Base-by-base conservation (phyloP, 2,888 invertebrate species). In the Limnephilus lunatus region DNA sequence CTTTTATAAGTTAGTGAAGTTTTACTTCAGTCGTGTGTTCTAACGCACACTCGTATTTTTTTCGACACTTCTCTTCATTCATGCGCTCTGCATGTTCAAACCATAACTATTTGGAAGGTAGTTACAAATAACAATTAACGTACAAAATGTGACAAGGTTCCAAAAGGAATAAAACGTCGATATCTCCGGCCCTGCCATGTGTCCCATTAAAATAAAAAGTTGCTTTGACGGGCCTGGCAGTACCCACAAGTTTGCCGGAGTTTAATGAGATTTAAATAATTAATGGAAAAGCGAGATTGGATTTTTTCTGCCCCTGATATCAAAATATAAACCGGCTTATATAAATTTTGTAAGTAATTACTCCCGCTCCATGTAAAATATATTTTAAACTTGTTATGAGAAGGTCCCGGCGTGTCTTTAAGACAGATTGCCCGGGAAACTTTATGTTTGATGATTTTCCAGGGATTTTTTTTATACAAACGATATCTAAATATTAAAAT, bases 251-350 rank as follows among this genome's bases (percentile, higher is more conserved):
- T 95, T 95, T 95, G 95, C 95, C 95, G 95, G 95, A 95, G 96
- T 95, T 96, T 96, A 96, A 96, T 96, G 95, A 96, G 95, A 96
- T 96, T 96, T 96, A 96, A 96, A 96, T 96, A 96, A 96, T 96
- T 96, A 96, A 96, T 96, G 96, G 96, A 95, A 95, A 95, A 95
- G 95, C 95, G 95, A 96, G 96, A 96, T 96, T 96, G 95, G 95
- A 95, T 96, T 95, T 95, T 95, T 95, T 95, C 95, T 90, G 90
- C 92, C 92, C 93, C 91, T 91, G 94, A 93, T 93, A 92, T 93
- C 93, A 93, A 93, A 93, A 93, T 94, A 94, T 94, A 94, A 93
- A 93, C 93, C 93, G 86, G 93, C 93, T 93, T 93, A 93, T 93
- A 94, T 93, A 93, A 93, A 93, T 93, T 93, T 93, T 93, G 93